Evolutionary conservation across 1,140 invertebrate species (phyloP), one percentile per base, ranked within the genome.

Genomic region (Drosophila lini): DNA sequence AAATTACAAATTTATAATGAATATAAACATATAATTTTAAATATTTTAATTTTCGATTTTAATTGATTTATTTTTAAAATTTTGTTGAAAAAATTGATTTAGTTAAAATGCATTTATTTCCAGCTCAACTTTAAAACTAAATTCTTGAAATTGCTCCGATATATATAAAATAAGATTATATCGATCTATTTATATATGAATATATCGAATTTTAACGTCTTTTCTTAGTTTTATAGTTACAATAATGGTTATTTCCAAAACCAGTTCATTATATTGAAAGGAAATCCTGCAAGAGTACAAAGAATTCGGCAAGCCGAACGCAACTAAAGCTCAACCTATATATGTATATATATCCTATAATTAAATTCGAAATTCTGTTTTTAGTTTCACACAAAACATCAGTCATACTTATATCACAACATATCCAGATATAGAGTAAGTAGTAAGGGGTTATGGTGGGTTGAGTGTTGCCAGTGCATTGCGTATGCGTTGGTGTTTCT

Each of bases 391-490:
- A 74, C 47, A 69, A 10, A 65, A 50, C 31, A 15, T 31, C 31
- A 65, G 25, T 32, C 22, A 47, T 31, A 31, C 13, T 31, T 57
- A 47, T 57, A 55, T 38, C 34, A 58, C 61, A 53, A 79, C 8
- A 53, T 69, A 47, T 47, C 44, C 55, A 45, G 36, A 44, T 71
- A 41, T 64, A 52, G 32, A 64, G 56, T 42, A 57, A 9, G 42
- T n/a, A 32, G 34, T 58, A 40, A 16, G 40, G 47, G 56, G 65
- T 78, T 59, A 78, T 53, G 41, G 36, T 80, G 52, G 67, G 56
- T 74, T 78, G 56, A 81, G 52, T 76, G 52, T 63, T 59, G 85
- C 92, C 81, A 74, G 83, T 83, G 90, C 86, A 85, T 77, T 91
- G 78, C 78, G 69, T 89, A 80, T 90, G 90, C 85, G 38, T 70